These are phyloP conservation scores for Psittacula cyanocephala DNA, from an alignment of 2,113 vertebrate species.

Conservation along the genomic window DNA sequence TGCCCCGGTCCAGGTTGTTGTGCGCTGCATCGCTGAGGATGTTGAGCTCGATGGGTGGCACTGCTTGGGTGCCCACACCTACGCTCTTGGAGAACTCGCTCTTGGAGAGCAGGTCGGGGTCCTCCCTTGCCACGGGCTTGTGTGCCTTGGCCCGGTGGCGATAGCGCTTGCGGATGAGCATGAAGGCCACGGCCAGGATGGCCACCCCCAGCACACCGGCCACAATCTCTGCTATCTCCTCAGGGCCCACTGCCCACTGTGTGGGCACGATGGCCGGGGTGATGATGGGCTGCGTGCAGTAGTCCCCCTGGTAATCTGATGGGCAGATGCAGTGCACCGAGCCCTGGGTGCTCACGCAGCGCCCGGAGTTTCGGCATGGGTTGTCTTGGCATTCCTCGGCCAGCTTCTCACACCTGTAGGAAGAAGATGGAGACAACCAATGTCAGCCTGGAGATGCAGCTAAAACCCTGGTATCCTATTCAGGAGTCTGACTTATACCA, in stretches of 20 bases:
- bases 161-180: slow-evolving; percentile 77
- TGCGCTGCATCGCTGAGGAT: slow-evolving; percentile 65
- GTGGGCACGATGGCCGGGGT: slow-evolving; percentile 66
- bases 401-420: slow-evolving; percentile 80
- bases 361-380: slow-evolving; percentile 73
- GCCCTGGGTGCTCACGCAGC: slow-evolving; percentile 72
- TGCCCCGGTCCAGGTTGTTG: slow-evolving; percentile 79
- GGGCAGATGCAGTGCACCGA: slow-evolving; percentile 74
- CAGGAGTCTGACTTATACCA: neutral
- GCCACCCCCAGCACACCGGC: slow-evolving; percentile 70
- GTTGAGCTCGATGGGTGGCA: slow-evolving; percentile 82
- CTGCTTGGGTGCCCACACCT: slow-evolving; percentile 75
- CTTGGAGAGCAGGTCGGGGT: slow-evolving; percentile 88
- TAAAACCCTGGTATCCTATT: rapidly evolving
- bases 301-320: slow-evolving; percentile 22
- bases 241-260: slow-evolving; percentile 59
- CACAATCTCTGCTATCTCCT: slow-evolving; percentile 80
- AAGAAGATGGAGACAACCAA: neutral
- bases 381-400: slow-evolving; percentile 75
- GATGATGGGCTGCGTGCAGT: slow-evolving; percentile 60
- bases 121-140: slow-evolving; percentile 85
- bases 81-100: slow-evolving; percentile 79
- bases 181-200: slow-evolving; percentile 63
- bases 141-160: slow-evolving; percentile 77
- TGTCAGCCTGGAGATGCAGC: neutral